These are phyloP conservation scores for Zaprionus obscuricornis DNA, from an alignment of 2,888 invertebrate species.

Conservation along the genomic window DNA sequence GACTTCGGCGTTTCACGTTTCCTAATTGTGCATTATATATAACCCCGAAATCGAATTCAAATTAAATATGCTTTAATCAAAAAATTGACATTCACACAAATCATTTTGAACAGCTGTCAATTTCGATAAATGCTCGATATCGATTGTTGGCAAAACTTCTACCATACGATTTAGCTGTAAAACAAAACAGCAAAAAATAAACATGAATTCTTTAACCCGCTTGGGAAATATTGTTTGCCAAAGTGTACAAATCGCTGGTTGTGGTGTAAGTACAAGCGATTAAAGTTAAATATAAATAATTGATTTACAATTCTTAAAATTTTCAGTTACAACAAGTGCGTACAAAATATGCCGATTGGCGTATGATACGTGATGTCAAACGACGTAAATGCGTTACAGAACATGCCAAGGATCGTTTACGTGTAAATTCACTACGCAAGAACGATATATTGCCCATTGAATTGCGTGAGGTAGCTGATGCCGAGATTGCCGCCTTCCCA, in stretches of 20 bases:
- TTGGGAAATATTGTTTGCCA: conserved; percentile 68
- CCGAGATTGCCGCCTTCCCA: conserved; percentile 91
- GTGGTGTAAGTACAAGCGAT: conserved; percentile 77
- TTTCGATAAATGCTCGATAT: conserved; percentile 6
- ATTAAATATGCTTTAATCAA: conserved; percentile 41
- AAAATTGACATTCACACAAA: conserved; percentile 1
- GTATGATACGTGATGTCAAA: conserved; percentile 94
- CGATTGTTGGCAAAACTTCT: too few relatives aligned
- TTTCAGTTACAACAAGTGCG: conserved; percentile 89
- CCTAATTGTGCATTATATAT: too few relatives aligned
- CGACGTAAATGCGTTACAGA: conserved; percentile 90
- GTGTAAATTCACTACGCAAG: conserved; percentile 92
- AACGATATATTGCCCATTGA: conserved; percentile 93
- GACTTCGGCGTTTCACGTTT: too few relatives aligned
- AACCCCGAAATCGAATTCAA: too few relatives aligned
- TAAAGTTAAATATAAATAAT: background rate
- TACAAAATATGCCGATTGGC: conserved; percentile 91
- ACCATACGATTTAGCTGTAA: too few relatives aligned
- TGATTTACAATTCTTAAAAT: background rate
- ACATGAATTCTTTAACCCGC: conserved; percentile 74
- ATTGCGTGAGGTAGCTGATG: conserved; percentile 90
- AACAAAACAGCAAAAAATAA: too few relatives aligned
- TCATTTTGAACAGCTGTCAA: conserved; percentile 40
- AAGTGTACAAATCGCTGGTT: conserved; percentile 75
- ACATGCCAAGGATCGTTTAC: conserved; percentile 89